Evolutionary conservation across 1,140 invertebrate genomes (phyloP).

Genomic region (Microplitis mediator): DNA sequence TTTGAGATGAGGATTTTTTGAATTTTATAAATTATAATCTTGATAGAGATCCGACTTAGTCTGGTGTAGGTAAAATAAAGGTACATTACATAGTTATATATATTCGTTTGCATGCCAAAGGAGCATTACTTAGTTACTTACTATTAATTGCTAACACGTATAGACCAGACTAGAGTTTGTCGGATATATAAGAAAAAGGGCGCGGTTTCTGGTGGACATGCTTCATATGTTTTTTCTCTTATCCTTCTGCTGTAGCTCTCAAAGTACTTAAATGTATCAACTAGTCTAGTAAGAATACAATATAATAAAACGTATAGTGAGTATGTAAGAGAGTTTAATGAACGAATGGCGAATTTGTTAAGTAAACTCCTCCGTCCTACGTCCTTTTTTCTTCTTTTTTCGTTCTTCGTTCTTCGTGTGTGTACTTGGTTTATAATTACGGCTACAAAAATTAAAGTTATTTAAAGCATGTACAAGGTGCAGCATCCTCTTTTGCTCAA

Average conservation of each 20-base stretch:
- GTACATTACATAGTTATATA: constrained; percentile 8
- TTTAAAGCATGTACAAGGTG: background rate
- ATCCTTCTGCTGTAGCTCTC: background rate
- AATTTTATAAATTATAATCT: too few species aligned
- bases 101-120: constrained; percentile 45
- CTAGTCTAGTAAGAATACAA: background rate
- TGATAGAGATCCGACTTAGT: background rate
- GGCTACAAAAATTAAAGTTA: background rate
- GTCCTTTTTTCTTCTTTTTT: too few species aligned
- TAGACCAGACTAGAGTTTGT: constrained; percentile 7
- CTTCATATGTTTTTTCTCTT: constrained; percentile 9
- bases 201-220: constrained; percentile 23
- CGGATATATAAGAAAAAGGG: constrained; percentile 20
- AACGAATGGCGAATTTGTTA: background rate
- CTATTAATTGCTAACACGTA: constrained; percentile 50
- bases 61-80: constrained; percentile 38
- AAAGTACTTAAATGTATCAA: constrained; percentile 9
- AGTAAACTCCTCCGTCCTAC: background rate
- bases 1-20: too few species aligned
- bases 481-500: too few species aligned
- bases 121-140: constrained; percentile 47
- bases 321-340: background rate
- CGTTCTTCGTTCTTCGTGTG: background rate
- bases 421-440: background rate
- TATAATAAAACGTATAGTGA: background rate